phyloP scores from a whole-genome alignment of 2,113 vertebrate species.

The Gallinago media region DNA sequence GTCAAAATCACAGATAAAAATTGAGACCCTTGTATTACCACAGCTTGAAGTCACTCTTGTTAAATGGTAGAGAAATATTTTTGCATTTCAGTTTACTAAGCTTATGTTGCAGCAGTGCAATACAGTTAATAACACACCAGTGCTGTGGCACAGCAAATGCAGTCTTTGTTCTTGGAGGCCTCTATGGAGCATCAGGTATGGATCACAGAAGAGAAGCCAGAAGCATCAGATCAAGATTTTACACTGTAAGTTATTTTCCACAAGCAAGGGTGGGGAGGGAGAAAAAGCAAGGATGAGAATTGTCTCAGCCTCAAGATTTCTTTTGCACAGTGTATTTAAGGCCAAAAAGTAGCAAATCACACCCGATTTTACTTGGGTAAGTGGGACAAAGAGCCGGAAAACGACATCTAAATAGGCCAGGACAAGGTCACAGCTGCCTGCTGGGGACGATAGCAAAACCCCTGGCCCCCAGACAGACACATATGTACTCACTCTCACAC shows the following conservation, averaged over 20 bases:
- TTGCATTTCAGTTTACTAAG: not conserved
- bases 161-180: not conserved
- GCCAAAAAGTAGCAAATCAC: not conserved
- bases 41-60: not conserved
- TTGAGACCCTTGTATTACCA: not conserved
- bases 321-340: not conserved
- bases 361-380: not conserved
- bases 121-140: not conserved
- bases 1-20: not conserved
- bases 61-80: not conserved
- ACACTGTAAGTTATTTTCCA: not conserved
- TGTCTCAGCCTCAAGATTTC: not conserved
- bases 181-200: not conserved
- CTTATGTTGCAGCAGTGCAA: not conserved
- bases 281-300: not conserved
- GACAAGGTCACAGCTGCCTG: not conserved
- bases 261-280: not conserved
- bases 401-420: not conserved
- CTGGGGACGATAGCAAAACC: not conserved
- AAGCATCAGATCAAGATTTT: not conserved
- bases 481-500: accelerated
- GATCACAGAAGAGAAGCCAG: not conserved
- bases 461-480: not conserved
- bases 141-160: not conserved
- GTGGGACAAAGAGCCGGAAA: not conserved